A percentile compares a stretch with the other conserved stretches of the same genome.
phyloP scores from a whole-genome alignment of 2,113 vertebrate genomes.

The Lycaon pictus region DNA sequence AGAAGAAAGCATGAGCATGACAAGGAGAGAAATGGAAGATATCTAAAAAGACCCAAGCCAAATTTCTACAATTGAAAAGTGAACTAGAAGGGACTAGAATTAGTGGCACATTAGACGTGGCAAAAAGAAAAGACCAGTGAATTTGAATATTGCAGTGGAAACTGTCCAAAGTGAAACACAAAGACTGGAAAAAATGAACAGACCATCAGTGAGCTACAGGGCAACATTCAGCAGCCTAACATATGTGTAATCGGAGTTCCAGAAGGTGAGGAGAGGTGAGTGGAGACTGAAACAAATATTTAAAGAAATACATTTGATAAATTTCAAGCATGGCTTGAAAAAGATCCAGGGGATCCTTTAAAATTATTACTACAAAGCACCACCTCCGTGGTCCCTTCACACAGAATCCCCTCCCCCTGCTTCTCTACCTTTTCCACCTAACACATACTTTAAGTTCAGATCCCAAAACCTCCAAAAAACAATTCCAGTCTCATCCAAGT shows the following conservation, averaged over 20 bases:
- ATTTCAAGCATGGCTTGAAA: neutral
- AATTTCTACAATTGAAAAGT: constrained; percentile 13
- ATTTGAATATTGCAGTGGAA: neutral
- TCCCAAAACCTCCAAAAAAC: neutral
- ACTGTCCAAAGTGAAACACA: constrained; percentile 7
- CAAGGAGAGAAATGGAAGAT: neutral
- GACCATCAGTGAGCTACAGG: neutral
- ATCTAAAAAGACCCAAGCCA: neutral
- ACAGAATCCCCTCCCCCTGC: neutral
- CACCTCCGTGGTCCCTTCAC: neutral
- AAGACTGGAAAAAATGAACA: neutral
- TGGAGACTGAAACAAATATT: neutral
- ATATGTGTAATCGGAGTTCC: neutral
- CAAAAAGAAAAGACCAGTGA: neutral
- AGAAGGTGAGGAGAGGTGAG: neutral
- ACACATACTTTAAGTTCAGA: neutral
- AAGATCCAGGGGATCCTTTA: neutral
- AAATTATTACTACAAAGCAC: neutral
- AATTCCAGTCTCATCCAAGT: neutral
- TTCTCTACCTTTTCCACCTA: neutral
- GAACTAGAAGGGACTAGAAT: neutral
- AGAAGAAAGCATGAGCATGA: neutral
- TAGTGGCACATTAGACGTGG: neutral
- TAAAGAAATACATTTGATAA: constrained; percentile 33
- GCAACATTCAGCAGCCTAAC: neutral